Percentiles rank a stretch among this genome's conserved stretches.
Conservation (phyloP, 2,797 vertebrate genomes). For the Clarias laeviceps region DNA sequence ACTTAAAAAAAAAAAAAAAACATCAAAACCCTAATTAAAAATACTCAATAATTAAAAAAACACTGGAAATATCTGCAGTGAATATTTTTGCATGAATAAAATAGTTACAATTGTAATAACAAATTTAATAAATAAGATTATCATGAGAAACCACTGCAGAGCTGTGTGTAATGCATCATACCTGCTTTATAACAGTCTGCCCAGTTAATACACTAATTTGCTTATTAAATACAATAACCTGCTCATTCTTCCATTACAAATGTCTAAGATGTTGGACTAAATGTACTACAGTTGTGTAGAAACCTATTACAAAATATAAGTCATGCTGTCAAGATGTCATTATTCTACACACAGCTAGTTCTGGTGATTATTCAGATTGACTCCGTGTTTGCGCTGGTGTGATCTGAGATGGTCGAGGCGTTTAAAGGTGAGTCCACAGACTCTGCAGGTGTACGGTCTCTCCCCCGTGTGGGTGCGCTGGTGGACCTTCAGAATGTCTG, state of each 20-base stretch:
- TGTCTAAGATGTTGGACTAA: background rate
- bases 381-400: constrained; percentile 80
- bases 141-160: background rate
- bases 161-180: background rate
- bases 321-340: background rate
- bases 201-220: background rate
- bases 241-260: background rate
- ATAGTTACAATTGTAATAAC: background rate
- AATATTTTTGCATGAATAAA: constrained; percentile 1
- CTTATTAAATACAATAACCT: background rate
- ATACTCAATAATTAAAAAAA: background rate
- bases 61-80: background rate
- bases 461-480: constrained; percentile 81
- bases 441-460: constrained; percentile 75
- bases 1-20: background rate
- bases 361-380: constrained; percentile 60
- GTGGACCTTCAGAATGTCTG: constrained; percentile 79
- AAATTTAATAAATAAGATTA: constrained; percentile 17
- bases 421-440: constrained; percentile 80
- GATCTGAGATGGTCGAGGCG: constrained; percentile 78
- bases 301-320: constrained; percentile 1
- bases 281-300: background rate
- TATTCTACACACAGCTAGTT: background rate
- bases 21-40: background rate
- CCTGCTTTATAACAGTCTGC: constrained; percentile 5